phyloP scores from a whole-genome alignment of 37 sponge, comb jelly and placozoan genomes.

The Corticium candelabrum region DNA sequence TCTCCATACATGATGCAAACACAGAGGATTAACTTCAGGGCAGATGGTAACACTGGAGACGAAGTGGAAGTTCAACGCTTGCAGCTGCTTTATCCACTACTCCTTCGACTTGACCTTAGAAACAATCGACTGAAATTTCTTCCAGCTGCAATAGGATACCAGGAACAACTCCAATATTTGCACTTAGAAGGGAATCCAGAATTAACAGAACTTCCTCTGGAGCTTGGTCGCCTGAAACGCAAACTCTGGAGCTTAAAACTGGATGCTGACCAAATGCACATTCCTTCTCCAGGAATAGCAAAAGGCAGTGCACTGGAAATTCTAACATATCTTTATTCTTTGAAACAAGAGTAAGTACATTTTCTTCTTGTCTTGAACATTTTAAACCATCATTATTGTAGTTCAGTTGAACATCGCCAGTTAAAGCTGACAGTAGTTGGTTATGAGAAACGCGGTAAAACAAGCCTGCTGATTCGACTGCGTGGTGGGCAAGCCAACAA shows the following conservation, averaged over 20 bases:
- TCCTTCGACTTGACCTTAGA: not conserved
- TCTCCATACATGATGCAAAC: too few species aligned
- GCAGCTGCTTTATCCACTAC: too few species aligned
- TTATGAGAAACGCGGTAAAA: constrained; percentile 50
- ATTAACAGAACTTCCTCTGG: not conserved
- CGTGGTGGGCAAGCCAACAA: constrained; percentile 8
- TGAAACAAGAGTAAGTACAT: not conserved
- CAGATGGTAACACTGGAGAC: too few species aligned
- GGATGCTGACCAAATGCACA: not conserved
- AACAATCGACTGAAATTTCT: not conserved
- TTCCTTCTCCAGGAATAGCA: not conserved
- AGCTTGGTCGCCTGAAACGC: not conserved
- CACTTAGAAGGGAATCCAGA: not conserved
- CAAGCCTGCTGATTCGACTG: constrained; percentile 76
- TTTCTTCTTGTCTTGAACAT: not conserved
- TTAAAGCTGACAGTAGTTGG: not conserved
- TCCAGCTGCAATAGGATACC: not conserved
- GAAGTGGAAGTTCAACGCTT: too few species aligned
- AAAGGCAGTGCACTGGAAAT: not conserved
- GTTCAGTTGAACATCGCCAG: not conserved
- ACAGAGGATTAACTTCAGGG: too few species aligned
- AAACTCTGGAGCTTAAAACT: not conserved
- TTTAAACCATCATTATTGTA: not conserved
- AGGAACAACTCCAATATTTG: not conserved
- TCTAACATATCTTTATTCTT: not conserved